Base-by-base conservation (phyloP, 2,797 vertebrate species). In the Eospalax fontanierii region DNA sequence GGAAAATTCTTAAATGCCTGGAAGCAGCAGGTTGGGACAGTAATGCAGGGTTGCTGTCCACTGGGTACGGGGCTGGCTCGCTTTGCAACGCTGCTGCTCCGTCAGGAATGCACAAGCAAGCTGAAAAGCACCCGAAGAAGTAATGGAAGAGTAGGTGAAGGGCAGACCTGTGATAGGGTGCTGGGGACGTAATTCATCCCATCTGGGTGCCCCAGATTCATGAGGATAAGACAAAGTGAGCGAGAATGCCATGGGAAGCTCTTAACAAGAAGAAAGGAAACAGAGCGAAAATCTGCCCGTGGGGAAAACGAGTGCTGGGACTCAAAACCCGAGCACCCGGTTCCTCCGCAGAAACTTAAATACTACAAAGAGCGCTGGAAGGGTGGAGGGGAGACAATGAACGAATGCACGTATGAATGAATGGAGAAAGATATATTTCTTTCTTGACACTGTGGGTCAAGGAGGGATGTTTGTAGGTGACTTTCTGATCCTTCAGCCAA, bases 401-500 rank as follows among this genome's bases (percentile, higher is more conserved):
- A 12, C 5, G 79, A 21, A 6, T 6, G 24, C 15, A 4, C 19
- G 43, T 15, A 5, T 4, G 63, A 35, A 11, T 2, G 14, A 50
- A 35, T 50, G 38, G 30, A 18, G 86, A n/a, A 46, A 40, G 28
- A 15, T 24, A 9, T 28, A n/a, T n/a, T n/a, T n/a, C n/a, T n/a
- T n/a, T n/a, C n/a, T n/a, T n/a, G 6, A 33, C 18, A 6, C 2
- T 7, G 2, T 4, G 43, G 24, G n/a, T 26, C 1, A 0, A 8
- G 26, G 92, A 8, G 19, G 65, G 80, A 28, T 1, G 1, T 40
- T 12, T 54, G 57, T 35, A 40, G 89, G 65, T 14, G 75, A 30
- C 28, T 0, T 19, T 6, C 2, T 26, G n/a, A 18, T 22, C 18
- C 26, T 0, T 19, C 15, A 0, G 30, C 30, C 59, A 21, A 0